Percentiles rank a stretch among this genome's conserved stretches.
Evolutionary conservation across 2,113 vertebrate genomes (phyloP).

Genomic region (Chaenocephalus aceratus): DNA sequence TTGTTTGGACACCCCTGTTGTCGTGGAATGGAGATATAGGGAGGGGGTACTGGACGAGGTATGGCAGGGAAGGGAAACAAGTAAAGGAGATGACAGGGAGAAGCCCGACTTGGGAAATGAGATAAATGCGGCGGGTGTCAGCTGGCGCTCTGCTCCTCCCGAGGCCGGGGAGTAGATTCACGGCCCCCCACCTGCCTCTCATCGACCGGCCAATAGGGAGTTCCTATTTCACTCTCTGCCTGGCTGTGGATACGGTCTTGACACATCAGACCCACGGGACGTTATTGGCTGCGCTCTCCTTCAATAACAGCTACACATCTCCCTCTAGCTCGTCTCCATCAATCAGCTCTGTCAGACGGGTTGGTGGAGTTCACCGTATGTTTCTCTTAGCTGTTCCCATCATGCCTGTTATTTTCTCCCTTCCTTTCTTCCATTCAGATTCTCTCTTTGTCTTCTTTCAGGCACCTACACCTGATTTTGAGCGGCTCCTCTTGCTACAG

Average conservation of each 20-base stretch:
- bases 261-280: slow-evolving; percentile 61
- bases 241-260: slow-evolving; percentile 62
- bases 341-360: slow-evolving; percentile 45
- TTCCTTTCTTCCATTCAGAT: background rate
- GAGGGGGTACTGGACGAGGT: background rate
- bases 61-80: background rate
- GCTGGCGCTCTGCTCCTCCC: slow-evolving; percentile 31
- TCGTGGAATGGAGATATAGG: slow-evolving; percentile 3
- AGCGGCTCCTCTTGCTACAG: slow-evolving; percentile 33
- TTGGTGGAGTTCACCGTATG: slow-evolving; percentile 36
- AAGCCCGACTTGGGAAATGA: slow-evolving; percentile 29
- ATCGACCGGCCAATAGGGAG: slow-evolving; percentile 60
- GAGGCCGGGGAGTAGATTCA: slow-evolving; percentile 47
- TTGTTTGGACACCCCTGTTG: no score
- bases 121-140: slow-evolving; percentile 57
- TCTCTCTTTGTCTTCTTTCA: slow-evolving; percentile 42
- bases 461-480: slow-evolving; percentile 43
- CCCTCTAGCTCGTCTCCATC: slow-evolving; percentile 43
- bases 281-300: slow-evolving; percentile 66
- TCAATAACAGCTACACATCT: slow-evolving; percentile 64
- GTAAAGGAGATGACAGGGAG: slow-evolving; percentile 13
- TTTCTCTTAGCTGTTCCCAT: slow-evolving; percentile 39
- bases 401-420: background rate
- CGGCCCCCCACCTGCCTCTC: slow-evolving; percentile 53
- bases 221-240: slow-evolving; percentile 64